Conservation (phyloP, 2,888 invertebrate species). For the Agriopis marginaria region DNA sequence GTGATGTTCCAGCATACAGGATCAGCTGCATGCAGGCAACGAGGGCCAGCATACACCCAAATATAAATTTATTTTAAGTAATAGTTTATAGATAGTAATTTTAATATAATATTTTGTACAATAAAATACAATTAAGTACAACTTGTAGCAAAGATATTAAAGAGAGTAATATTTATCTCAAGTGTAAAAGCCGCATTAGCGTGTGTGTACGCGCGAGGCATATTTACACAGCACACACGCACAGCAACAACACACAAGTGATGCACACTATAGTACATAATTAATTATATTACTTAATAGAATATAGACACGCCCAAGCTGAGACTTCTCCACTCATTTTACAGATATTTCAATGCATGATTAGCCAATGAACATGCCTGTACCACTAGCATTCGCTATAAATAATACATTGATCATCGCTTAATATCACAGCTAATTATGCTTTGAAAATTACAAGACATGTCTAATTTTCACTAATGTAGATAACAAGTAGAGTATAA, state of each 20-base stretch:
- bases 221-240: conserved; percentile 86
- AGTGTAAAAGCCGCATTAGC: conserved; percentile 85
- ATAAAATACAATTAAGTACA: conserved; percentile 90
- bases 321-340: conserved; percentile 81
- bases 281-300: conserved; percentile 83
- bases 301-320: conserved; percentile 85
- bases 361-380: conserved; percentile 86
- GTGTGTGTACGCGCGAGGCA: conserved; percentile 86
- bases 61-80: conserved; percentile 83
- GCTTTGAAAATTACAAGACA: conserved; percentile 86
- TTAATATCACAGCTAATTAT: conserved; percentile 87
- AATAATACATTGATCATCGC: conserved; percentile 85
- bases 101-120: conserved; percentile 90
- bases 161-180: conserved; percentile 86
- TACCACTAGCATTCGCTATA: conserved; percentile 85
- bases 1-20: conserved; percentile 85
- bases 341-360: conserved; percentile 85
- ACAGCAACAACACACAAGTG: conserved; percentile 82
- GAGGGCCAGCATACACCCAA: conserved; percentile 84
- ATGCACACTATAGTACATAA: conserved; percentile 85
- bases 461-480: conserved; percentile 86
- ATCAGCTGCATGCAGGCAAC: conserved; percentile 85
- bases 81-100: conserved; percentile 85
- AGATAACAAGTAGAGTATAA: conserved; percentile 86
- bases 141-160: conserved; percentile 89